Evolutionary conservation across 2,888 invertebrate species (phyloP).

Genomic region (Agapetus fuscipes): DNA sequence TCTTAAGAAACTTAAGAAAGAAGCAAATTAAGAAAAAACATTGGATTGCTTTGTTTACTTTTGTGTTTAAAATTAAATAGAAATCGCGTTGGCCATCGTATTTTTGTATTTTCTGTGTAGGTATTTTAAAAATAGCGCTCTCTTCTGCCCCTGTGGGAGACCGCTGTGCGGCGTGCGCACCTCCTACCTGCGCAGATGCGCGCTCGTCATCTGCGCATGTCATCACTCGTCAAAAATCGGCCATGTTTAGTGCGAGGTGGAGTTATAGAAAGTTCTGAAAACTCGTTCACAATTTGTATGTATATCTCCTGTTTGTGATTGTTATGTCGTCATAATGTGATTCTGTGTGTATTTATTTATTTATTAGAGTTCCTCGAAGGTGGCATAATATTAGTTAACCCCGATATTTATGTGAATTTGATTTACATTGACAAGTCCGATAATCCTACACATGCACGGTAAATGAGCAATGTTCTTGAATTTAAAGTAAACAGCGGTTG

Average conservation of each 20-base stretch:
- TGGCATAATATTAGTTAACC: too few relatives aligned
- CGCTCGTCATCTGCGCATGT: slow-evolving; percentile 18
- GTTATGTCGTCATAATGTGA: slow-evolving; percentile 12
- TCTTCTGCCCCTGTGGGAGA: slow-evolving; percentile 15
- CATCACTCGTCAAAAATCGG: slow-evolving; percentile 19
- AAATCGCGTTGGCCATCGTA: too few relatives aligned
- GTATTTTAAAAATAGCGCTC: slow-evolving; percentile 11
- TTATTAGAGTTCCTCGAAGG: too few relatives aligned
- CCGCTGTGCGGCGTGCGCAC: slow-evolving; percentile 3
- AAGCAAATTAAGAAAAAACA: too few relatives aligned
- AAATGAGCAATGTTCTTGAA: slow-evolving; percentile 12
- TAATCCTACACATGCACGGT: slow-evolving; percentile 15
- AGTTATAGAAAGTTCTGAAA: slow-evolving; percentile 19
- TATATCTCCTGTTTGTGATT: slow-evolving; percentile 8
- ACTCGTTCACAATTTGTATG: slow-evolving; percentile 16
- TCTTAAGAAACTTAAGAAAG: too few relatives aligned
- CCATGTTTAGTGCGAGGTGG: slow-evolving; percentile 19
- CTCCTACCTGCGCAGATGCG: slow-evolving; percentile 6
- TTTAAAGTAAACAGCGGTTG: slow-evolving; percentile 10
- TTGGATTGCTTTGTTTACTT: too few relatives aligned
- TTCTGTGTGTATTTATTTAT: slow-evolving; percentile 8
- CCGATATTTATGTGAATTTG: too few relatives aligned
- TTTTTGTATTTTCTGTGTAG: too few relatives aligned
- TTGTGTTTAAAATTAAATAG: too few relatives aligned
- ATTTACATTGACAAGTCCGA: slow-evolving; percentile 11